Percentiles rank a stretch among this genome's conserved stretches.
phyloP scores from a whole-genome alignment of 2,113 vertebrate species.

The Phoxinus phoxinus region DNA sequence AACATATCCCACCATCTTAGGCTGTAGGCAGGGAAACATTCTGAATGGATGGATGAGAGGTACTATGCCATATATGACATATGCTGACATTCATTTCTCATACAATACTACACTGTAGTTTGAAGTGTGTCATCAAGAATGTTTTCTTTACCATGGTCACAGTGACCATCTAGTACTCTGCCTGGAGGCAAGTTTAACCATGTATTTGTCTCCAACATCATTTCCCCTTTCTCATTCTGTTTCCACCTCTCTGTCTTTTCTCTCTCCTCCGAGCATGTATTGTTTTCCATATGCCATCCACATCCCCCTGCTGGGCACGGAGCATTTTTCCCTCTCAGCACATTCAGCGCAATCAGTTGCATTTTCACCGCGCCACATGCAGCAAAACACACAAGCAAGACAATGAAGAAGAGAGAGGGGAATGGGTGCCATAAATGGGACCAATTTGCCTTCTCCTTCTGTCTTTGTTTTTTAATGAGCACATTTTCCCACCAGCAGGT shows the following conservation, averaged over 20 bases:
- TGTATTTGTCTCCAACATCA: conserved; percentile 20
- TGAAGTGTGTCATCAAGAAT: neutral
- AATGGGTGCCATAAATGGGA: conserved; percentile 47
- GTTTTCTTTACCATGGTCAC: neutral
- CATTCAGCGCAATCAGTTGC: conserved; percentile 45
- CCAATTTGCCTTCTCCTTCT: conserved; percentile 45
- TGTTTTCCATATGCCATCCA: conserved; percentile 55
- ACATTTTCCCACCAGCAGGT: conserved; percentile 57
- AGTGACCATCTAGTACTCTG: conserved; percentile 2
- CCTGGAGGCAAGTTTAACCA: conserved; percentile 29
- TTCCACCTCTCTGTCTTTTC: neutral
- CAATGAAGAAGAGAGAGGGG: conserved; percentile 28
- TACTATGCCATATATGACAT: neutral
- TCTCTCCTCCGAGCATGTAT: conserved; percentile 21
- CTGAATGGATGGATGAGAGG: neutral
- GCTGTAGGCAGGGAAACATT: too few relatives aligned
- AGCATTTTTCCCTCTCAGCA: conserved; percentile 20
- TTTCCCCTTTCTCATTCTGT: conserved; percentile 25
- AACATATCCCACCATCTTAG: too few relatives aligned
- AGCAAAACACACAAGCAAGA: conserved; percentile 45
- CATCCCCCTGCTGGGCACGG: conserved; percentile 48
- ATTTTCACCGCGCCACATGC: conserved; percentile 36
- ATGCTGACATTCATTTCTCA: neutral
- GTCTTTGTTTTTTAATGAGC: conserved; percentile 54
- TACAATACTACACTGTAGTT: neutral